Base-by-base conservation (phyloP, 2,113 vertebrate species). In the Nettapus auritus region DNA sequence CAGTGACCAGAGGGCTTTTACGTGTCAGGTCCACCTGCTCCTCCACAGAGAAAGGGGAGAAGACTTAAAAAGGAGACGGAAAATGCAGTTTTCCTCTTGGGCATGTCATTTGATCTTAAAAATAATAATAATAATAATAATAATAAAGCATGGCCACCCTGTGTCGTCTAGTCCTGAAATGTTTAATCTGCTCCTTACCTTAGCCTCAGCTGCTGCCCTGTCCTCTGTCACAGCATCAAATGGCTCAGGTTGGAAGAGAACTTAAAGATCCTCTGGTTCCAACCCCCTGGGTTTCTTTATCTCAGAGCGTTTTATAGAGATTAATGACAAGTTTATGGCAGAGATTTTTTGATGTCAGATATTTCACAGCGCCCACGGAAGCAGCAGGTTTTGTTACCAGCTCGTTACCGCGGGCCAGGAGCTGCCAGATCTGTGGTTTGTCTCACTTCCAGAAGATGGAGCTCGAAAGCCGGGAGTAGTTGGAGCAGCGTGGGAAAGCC, bases 361-460 rank as follows among this genome's bases (percentile, higher is more conserved):
- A 9, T 18, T 21, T 4, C 8, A 20, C 59, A 64, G 79, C 6
- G 26, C 42, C 20, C 60, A 26, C 40, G 40, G 66, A 84, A 28
- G 11, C 31, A 50, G 64, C 48, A 31, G 17, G n/a, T 0, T 0
- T 15, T 63, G 36, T 36, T 40, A 36, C 2, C 15, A 79, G 46
- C 17, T n/a, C 6, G 0, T 16, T 21, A 6, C 0, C 36, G 50
- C 38, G 70, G 25, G 80, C 86, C 64, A 34, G 36, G 56, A 44
- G 94, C 34, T 25, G 33, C 48, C 36, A 76, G 50, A 53, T 33
- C 31, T 64, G 8, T n/a, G 2, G 55, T 93, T 78, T 86, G 67
- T 57, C 52, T 94, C 86, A 26, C 11, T 88, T 96, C 97, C 96
- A 97, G 97, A 93, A 97, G 97, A 95, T 97, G 97, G 97, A 94